Conservation (phyloP, 2,113 vertebrate genomes). For the Macquaria australasica region DNA sequence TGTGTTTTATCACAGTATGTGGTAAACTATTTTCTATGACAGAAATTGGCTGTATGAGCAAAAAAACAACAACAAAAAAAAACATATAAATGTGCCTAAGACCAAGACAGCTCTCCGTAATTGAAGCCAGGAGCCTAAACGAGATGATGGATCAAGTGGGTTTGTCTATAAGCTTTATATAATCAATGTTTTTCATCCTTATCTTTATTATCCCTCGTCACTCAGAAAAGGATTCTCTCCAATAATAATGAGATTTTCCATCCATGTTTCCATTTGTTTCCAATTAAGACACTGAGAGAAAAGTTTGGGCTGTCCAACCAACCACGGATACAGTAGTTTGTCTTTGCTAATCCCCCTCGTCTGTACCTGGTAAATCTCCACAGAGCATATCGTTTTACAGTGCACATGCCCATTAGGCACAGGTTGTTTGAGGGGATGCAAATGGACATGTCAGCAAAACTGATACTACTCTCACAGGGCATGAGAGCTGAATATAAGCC, state of each 20-base stretch:
- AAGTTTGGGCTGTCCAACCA: conserved; percentile 35
- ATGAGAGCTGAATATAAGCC: conserved; percentile 39
- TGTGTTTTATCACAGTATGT: conserved; percentile 9
- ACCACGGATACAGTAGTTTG: conserved; percentile 52
- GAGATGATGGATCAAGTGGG: conserved; percentile 57
- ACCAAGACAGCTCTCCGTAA: conserved; percentile 45
- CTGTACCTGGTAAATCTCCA: conserved; percentile 64
- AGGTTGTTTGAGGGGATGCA: conserved; percentile 41
- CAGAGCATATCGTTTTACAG: conserved; percentile 65
- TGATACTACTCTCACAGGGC: conserved; percentile 36
- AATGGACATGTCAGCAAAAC: conserved; percentile 38
- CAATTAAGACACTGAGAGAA: conserved; percentile 63
- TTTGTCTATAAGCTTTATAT: conserved; percentile 53
- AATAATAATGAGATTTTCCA: conserved; percentile 65
- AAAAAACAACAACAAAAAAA: conserved; percentile 6
- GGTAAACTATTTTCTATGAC: neutral
- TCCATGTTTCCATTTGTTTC: conserved; percentile 70
- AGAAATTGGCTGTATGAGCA: neutral
- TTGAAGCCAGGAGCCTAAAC: conserved; percentile 46
- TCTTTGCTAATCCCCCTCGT: conserved; percentile 54
- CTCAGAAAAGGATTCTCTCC: conserved; percentile 56
- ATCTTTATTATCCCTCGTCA: conserved; percentile 61
- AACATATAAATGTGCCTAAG: conserved; percentile 25
- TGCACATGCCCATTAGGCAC: conserved; percentile 27
- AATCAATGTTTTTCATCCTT: conserved; percentile 67